Evolutionary conservation across 2,888 invertebrate species (phyloP).

Genomic region (Lithophane socia): DNA sequence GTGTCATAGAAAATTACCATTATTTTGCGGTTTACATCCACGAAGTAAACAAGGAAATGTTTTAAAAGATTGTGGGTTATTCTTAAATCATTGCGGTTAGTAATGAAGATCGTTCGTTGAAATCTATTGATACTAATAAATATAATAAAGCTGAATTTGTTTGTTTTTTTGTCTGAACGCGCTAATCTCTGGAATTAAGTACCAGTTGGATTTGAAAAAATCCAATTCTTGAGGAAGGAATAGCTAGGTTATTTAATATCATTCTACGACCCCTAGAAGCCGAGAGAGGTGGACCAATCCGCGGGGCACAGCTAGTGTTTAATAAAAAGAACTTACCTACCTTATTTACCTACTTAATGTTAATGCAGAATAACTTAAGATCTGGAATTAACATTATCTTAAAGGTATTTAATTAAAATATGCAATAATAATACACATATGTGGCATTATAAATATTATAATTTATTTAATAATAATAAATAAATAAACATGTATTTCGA

Average conservation of each 20-base stretch:
- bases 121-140: neutral
- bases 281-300: neutral
- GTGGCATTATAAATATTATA: no score
- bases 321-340: neutral
- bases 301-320: neutral
- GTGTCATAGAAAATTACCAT: constrained; percentile 29
- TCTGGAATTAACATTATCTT: neutral
- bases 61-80: constrained; percentile 1
- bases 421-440: neutral
- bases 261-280: neutral
- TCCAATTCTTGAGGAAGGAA: neutral
- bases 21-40: constrained; percentile 39
- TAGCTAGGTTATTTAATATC: neutral
- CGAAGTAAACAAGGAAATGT: constrained; percentile 10
- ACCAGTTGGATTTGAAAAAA: neutral
- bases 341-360: neutral
- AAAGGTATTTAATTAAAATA: neutral
- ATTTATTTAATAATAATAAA: no score
- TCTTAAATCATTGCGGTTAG: constrained; percentile 26
- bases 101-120: neutral
- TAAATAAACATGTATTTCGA: constrained; percentile 1
- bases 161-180: neutral
- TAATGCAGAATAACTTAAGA: neutral
- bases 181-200: neutral
- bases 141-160: neutral